Evolutionary conservation across 2,797 vertebrate genomes (phyloP).

Genomic region (Acipenser oxyrinchus): DNA sequence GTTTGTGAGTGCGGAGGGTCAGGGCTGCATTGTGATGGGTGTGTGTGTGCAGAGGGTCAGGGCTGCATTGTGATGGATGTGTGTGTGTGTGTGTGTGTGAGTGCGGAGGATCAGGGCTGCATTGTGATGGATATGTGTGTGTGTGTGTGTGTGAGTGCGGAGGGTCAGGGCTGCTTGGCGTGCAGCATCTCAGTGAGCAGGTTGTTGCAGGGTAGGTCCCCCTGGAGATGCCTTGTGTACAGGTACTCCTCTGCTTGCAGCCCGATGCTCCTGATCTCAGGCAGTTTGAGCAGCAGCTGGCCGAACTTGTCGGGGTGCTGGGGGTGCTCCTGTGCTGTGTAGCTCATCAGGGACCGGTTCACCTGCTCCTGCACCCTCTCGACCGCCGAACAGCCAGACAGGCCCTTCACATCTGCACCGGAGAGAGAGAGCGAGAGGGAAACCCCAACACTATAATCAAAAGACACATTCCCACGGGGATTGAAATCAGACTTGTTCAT

Average conservation of each 20-base stretch:
- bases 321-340: slow-evolving; percentile 53
- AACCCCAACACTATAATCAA: too few relatives aligned
- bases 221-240: slow-evolving; percentile 69
- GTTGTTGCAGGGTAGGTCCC: slow-evolving; percentile 72
- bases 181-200: slow-evolving; percentile 72
- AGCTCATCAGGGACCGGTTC: slow-evolving; percentile 68
- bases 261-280: slow-evolving; percentile 70
- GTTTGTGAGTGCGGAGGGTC: too few relatives aligned
- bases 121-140: too few relatives aligned
- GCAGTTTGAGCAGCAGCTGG: slow-evolving; percentile 66
- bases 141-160: too few relatives aligned
- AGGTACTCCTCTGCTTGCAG: slow-evolving; percentile 71
- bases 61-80: too few relatives aligned
- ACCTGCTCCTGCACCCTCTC: slow-evolving; percentile 65
- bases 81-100: too few relatives aligned
- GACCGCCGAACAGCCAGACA: slow-evolving; percentile 59
- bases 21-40: too few relatives aligned
- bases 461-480: background rate
- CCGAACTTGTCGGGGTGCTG: slow-evolving; percentile 67
- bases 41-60: too few relatives aligned
- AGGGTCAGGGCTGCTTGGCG: slow-evolving; percentile 55
- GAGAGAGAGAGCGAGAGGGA: background rate
- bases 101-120: too few relatives aligned
- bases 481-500: too few relatives aligned
- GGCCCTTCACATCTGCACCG: slow-evolving; percentile 59